A percentile compares a stretch with the other conserved stretches of the same genome.
Evolutionary conservation across 2,797 vertebrate species (phyloP).

Genomic region (Anguilla megastoma): DNA sequence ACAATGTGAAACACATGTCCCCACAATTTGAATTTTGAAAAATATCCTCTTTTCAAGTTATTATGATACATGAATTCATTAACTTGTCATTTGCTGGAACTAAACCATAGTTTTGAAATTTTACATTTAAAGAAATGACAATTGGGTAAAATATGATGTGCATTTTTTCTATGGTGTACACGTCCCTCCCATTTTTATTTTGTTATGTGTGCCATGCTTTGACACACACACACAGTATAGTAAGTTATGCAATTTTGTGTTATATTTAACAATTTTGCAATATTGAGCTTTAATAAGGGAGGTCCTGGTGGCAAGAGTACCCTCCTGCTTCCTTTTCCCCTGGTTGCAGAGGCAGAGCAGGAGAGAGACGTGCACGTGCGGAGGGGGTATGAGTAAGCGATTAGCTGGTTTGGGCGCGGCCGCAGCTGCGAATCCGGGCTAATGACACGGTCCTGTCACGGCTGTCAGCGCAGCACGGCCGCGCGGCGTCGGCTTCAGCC

Average conservation of each 20-base stretch:
- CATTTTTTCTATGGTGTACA: background rate
- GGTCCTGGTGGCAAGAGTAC: background rate
- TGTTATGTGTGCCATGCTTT: background rate
- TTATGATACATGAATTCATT: background rate
- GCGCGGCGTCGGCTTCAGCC: background rate
- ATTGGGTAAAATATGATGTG: background rate
- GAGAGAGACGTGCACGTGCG: background rate
- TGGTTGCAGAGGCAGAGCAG: background rate
- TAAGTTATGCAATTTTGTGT: background rate
- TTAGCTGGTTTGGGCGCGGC: slow-evolving; percentile 11
- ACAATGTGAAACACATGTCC: background rate
- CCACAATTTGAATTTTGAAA: background rate
- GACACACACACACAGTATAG: background rate
- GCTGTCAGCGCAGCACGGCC: background rate
- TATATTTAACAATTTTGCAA: background rate
- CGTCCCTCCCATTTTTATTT: background rate
- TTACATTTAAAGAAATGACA: background rate
- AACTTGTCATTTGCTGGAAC: background rate
- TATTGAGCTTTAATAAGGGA: background rate
- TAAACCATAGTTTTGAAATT: background rate
- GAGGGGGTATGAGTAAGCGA: background rate
- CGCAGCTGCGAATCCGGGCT: slow-evolving; percentile 16
- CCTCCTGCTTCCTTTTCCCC: background rate
- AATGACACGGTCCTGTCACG: background rate
- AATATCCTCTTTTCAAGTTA: background rate